Evolutionary conservation across 2,797 vertebrate species (phyloP), one percentile per base, ranked within the genome.

Genomic region (Leptoclinus maculatus): DNA sequence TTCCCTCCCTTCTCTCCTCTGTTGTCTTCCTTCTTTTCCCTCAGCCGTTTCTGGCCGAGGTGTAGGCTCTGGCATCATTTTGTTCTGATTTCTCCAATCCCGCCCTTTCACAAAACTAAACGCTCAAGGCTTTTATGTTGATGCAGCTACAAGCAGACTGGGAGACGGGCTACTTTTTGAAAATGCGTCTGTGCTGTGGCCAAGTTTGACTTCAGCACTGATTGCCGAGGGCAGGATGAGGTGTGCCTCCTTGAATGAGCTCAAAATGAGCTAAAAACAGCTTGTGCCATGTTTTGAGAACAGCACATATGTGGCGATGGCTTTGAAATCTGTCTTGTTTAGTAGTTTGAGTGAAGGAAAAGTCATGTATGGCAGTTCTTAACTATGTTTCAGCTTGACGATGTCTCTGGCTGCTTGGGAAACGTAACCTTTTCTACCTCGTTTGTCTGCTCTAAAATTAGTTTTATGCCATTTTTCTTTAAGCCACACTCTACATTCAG

Each of bases 101-200:
- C 91, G 53, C 91, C 92, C 83, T 88, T 91, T 89, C 76, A 79
- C 84, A 85, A 91, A 89, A 86, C 85, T 82, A 47, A 93, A 82
- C 25, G 73, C 86, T 81, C 67, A 14, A 74, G 78, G 84, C 89
- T 89, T 89, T 92, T 88, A 88, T 91, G 92, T 88, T 60, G 83
- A 87, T 87, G 83, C 87, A 83, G 87, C 87, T 92, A 87, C 88
- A 85, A 80, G 83, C 87, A 86, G 84, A 83, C 88, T 76, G 89
- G 86, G 88, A 90, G 85, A 89, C 72, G 71, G 87, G 84, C 82
- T 90, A 82, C 87, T 91, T 86, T 23, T 84, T 76, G 83, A 85
- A 85, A 83, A 86, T 43, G 76, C 73, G 77, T 87, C 86, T 89
- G 89, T 87, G 85, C 64, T 32, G 78, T 53, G 59, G 88, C 90